Conservation (phyloP, 2,113 vertebrate species). For the Hydropotes inermis region DNA sequence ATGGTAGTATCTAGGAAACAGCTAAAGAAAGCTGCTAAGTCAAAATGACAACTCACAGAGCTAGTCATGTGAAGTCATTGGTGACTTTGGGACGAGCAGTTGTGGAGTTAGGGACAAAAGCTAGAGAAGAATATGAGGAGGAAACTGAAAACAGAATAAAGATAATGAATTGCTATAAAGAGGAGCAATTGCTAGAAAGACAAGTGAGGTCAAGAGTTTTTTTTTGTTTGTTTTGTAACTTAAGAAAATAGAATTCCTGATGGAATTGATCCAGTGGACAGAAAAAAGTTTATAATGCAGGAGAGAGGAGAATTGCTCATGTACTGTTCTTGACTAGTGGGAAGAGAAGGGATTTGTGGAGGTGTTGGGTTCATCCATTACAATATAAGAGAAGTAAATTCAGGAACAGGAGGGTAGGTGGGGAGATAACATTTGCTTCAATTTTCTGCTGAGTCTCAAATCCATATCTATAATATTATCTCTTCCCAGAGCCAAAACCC, state of each 20-base stretch:
- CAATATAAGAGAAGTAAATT: neutral
- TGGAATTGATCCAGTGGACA: neutral
- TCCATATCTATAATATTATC: neutral
- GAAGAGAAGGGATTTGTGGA: neutral
- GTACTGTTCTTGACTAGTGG: neutral
- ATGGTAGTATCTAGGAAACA: neutral
- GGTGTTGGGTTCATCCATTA: neutral
- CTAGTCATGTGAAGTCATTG: neutral
- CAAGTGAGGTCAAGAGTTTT: neutral
- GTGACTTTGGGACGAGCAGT: neutral
- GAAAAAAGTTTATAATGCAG: neutral
- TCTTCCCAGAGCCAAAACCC: neutral
- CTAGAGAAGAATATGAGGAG: neutral
- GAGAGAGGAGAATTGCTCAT: neutral
- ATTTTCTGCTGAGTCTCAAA: neutral
- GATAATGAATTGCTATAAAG: neutral
- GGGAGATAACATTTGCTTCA: neutral
- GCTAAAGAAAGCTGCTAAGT: neutral
- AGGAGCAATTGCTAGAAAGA: neutral
- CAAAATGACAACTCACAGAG: neutral
- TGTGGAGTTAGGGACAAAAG: neutral
- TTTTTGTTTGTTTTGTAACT: neutral
- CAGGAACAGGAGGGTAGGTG: neutral
- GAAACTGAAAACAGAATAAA: neutral
- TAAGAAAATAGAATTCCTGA: neutral